These are phyloP conservation scores for Drosophila antonietae DNA, from an alignment of 2,888 invertebrate genomes.

Conservation along the genomic window DNA sequence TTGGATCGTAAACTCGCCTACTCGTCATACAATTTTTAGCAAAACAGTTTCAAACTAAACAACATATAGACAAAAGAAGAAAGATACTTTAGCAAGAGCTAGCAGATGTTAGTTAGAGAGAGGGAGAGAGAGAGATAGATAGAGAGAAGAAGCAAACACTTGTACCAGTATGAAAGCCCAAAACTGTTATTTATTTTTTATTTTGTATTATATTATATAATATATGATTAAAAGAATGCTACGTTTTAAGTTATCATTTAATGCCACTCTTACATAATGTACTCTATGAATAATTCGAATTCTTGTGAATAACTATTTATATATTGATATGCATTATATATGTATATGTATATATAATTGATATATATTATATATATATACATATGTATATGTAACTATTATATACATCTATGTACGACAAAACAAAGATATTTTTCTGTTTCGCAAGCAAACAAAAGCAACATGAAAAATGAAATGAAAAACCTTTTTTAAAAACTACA, in stretches of 20 bases:
- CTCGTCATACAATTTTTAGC: conserved; percentile 64
- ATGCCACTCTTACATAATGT: conserved; percentile 53
- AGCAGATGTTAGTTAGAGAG: conserved; percentile 17
- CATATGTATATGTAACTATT: conserved; percentile 44
- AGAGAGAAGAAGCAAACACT: conserved; percentile 51
- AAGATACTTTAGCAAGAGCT: conserved; percentile 18
- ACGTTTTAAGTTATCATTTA: conserved; percentile 50
- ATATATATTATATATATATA: conserved; percentile 41
- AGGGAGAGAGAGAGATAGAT: neutral
- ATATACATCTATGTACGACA: conserved; percentile 69
- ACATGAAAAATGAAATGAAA: conserved; percentile 63
- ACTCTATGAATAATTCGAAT: conserved; percentile 72
- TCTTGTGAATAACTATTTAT: conserved; percentile 80
- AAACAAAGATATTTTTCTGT: conserved; percentile 77
- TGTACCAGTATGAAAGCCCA: conserved; percentile 77
- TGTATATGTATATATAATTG: conserved; percentile 41
- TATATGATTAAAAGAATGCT: conserved; percentile 20
- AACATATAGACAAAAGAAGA: conserved; percentile 7
- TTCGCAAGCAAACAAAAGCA: conserved; percentile 71
- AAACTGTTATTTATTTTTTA: conserved; percentile 80
- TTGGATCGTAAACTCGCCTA: conserved; percentile 68
- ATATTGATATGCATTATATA: conserved; percentile 59
- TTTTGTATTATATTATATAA: conserved; percentile 61
- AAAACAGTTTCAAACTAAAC: conserved; percentile 51
- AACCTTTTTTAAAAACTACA: conserved; percentile 73